These are phyloP conservation scores for Bufo bufo DNA, from an alignment of 2,113 vertebrate species.

Conservation along the genomic window DNA sequence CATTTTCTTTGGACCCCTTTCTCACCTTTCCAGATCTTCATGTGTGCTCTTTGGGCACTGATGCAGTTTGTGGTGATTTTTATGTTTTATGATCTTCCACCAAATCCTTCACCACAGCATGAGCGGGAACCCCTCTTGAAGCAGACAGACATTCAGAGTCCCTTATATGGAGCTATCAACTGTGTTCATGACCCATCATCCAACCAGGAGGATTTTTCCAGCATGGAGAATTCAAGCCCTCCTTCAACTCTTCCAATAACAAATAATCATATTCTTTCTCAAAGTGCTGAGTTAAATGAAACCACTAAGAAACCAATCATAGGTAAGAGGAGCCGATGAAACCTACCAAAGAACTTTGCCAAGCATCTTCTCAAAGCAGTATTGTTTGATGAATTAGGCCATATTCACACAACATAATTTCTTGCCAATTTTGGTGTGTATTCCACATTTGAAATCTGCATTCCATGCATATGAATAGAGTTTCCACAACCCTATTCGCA, in stretches of 20 bases:
- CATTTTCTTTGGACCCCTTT: not conserved
- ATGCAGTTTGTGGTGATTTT: constrained; percentile 74
- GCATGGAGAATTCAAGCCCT: not conserved
- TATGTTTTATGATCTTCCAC: constrained; percentile 79
- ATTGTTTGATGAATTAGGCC: no score
- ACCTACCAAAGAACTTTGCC: not conserved
- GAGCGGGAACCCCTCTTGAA: constrained; percentile 57
- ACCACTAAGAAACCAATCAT: not conserved
- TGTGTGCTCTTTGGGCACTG: constrained; percentile 80
- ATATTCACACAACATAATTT: no score
- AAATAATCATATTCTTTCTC: not conserved
- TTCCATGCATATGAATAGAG: no score
- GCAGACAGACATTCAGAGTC: not conserved
- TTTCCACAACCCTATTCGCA: no score
- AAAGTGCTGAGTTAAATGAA: not conserved
- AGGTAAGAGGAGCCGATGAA: not conserved
- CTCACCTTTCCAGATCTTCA: constrained; percentile 73
- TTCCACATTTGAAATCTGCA: no score
- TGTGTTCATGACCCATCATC: not conserved
- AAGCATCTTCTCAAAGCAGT: no score
- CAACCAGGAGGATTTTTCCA: not conserved
- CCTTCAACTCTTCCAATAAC: not conserved
- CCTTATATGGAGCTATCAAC: constrained; percentile 52
- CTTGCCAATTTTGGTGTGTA: no score
- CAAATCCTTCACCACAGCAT: not conserved